Evolutionary conservation across 92 coral and sea anemone genomes (phyloP), one percentile per base, ranked within the genome.

Genomic region (Bergia puertoricense): DNA sequence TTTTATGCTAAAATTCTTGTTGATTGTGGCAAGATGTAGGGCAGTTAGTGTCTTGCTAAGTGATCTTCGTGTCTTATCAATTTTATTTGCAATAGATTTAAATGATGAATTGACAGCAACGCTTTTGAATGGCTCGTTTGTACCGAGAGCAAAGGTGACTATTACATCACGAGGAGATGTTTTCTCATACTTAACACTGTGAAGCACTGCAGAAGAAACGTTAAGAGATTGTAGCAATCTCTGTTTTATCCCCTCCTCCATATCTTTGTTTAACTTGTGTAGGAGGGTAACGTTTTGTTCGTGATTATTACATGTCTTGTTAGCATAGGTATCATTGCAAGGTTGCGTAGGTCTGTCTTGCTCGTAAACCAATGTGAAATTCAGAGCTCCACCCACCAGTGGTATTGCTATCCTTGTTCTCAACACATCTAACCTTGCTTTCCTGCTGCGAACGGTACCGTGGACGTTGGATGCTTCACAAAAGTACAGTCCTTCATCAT

Each of bases 391-490:
- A 16, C 82, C 88, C 15, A 91, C 67, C 73, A 88, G 65, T 4
- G 93, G 91, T 15, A 73, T 8, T 18, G 91, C 91, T 36, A 88
- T 80, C 0, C 42, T n/a, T n/a, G 86, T 88, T 9, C 79, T 44
- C 45, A 85, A 45, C 4, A 91, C 82, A 30, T 91, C 86, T 15
- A 91, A 20, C 67, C 89, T 77, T 30, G 93, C 93, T 62, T 40
- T 85, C 43, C 54, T 91, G 75, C 93, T 91, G 66, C 51, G 77
- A 13, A 79, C 83, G 0, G 76, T 38, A 0, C 89, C 91, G 76
- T 85, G 91, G 3, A 59, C 16, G 4, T 91, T 91, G 7, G 89
- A 88, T 66, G 86, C 89, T 37, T 85, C 79, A 66, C 93, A 91
- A 11, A 40, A 91, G 45, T 91, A 91, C 45, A 83, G 48, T 45